A percentile compares a stretch with the other conserved stretches of the same genome.
Evolutionary conservation across 2,888 invertebrate genomes (phyloP).

Genomic region (Caprella mutica): DNA sequence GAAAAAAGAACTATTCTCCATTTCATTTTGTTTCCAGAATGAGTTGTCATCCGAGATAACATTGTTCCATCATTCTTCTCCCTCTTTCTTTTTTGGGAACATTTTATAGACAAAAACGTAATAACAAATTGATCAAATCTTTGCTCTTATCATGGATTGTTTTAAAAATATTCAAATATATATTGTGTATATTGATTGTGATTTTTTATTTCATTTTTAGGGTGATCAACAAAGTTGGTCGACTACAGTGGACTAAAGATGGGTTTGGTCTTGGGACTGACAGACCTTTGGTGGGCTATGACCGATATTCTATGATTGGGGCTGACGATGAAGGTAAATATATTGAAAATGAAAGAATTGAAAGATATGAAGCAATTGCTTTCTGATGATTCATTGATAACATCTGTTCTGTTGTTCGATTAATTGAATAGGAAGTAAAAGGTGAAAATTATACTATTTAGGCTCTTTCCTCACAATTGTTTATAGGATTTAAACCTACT

Average conservation of each 20-base stretch:
- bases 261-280: conserved; percentile 89
- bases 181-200: not conserved
- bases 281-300: conserved; percentile 73
- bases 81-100: no score
- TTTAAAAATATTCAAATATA: no score
- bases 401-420: not conserved
- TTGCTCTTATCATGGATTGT: no score
- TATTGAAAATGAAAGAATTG: not conserved
- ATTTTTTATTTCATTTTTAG: conserved; percentile 3
- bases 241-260: conserved; percentile 93
- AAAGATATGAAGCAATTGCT: not conserved
- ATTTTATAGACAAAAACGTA: no score
- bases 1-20: no score
- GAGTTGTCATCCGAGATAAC: no score
- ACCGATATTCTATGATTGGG: conserved; percentile 86
- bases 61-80: no score
- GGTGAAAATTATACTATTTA: conserved; percentile 2
- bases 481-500: not conserved
- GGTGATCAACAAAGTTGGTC: conserved; percentile 75
- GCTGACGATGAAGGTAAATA: conserved; percentile 79
- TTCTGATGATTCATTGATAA: not conserved
- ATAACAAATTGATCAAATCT: no score
- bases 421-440: not conserved
- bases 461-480: not conserved
- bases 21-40: no score